Evolutionary conservation across 2,113 vertebrate species (phyloP).

Genomic region (Cyprinus carpio): DNA sequence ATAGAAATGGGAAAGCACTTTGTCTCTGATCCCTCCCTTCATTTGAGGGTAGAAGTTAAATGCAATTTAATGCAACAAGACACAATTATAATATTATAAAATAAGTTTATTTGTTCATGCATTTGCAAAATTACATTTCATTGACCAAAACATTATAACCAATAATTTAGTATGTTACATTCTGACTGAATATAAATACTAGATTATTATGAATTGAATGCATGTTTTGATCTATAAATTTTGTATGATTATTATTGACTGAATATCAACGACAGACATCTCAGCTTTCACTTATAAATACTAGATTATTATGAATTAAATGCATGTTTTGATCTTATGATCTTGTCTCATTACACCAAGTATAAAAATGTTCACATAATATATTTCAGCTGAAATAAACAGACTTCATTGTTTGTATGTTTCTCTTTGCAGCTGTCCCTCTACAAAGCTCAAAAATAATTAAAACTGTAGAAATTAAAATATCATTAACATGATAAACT

Average conservation of each 20-base stretch:
- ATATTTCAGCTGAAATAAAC: too few relatives aligned
- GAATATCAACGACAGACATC: neutral
- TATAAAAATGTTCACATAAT: neutral
- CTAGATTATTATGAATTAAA: too few relatives aligned
- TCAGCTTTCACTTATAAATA: too few relatives aligned
- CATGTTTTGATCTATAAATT: constrained; percentile 14
- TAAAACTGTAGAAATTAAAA: neutral
- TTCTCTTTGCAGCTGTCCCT: neutral
- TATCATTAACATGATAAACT: neutral
- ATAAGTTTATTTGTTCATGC: neutral
- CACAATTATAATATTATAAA: neutral
- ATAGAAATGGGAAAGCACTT: neutral
- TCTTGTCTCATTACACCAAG: constrained; percentile 6
- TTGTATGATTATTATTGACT: too few relatives aligned
- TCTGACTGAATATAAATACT: neutral
- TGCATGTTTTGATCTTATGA: too few relatives aligned
- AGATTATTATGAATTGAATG: neutral
- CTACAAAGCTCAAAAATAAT: neutral
- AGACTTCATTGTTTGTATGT: neutral
- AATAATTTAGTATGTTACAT: neutral
- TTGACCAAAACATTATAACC: neutral
- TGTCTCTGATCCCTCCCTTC: too few relatives aligned
- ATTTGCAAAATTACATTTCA: neutral
- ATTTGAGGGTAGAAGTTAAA: neutral
- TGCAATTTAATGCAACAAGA: neutral